Conservation (phyloP, 30 jellyfish, hydroid and myxozoan genomes). For the Aurelia sp. region DNA sequence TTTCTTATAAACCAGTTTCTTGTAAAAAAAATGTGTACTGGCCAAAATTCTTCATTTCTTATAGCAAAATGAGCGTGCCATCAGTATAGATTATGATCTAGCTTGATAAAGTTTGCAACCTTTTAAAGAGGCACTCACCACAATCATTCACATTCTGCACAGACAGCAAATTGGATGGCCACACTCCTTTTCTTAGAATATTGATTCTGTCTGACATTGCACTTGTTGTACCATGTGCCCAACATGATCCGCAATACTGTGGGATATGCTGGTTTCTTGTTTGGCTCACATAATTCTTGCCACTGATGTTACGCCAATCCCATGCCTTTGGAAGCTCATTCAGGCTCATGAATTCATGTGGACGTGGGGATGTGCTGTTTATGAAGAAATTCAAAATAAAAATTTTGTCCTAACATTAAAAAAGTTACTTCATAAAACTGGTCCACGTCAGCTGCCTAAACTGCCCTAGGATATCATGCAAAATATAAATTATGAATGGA, state of each 20-base stretch:
- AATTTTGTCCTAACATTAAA: too few species aligned
- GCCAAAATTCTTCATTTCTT: too few species aligned
- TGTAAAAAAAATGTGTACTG: too few species aligned
- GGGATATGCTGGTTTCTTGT: slow-evolving; percentile 97
- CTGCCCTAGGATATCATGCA: too few species aligned
- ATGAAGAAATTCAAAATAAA: background rate
- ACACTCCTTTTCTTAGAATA: slow-evolving; percentile 85
- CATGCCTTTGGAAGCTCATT: slow-evolving; percentile 72
- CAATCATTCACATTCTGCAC: slow-evolving; percentile 96
- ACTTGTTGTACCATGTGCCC: slow-evolving; percentile 99
- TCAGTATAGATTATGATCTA: too few species aligned
- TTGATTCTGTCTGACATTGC: slow-evolving; percentile 95
- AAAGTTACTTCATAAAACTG: too few species aligned
- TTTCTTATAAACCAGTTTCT: too few species aligned
- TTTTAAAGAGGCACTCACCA: slow-evolving; percentile 60
- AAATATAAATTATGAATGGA: too few species aligned
- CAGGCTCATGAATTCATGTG: slow-evolving; percentile 73
- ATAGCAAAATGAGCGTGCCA: too few species aligned
- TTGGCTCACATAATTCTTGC: slow-evolving; percentile 78
- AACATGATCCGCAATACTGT: slow-evolving; percentile 98
- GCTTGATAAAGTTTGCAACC: background rate
- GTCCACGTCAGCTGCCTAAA: too few species aligned
- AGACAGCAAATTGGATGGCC: slow-evolving; percentile 92
- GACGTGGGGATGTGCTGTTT: slow-evolving; percentile 61
- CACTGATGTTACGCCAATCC: slow-evolving; percentile 95